Evolutionary conservation across 2,113 vertebrate genomes (phyloP).

Genomic region (Cyprinodon tularosa): DNA sequence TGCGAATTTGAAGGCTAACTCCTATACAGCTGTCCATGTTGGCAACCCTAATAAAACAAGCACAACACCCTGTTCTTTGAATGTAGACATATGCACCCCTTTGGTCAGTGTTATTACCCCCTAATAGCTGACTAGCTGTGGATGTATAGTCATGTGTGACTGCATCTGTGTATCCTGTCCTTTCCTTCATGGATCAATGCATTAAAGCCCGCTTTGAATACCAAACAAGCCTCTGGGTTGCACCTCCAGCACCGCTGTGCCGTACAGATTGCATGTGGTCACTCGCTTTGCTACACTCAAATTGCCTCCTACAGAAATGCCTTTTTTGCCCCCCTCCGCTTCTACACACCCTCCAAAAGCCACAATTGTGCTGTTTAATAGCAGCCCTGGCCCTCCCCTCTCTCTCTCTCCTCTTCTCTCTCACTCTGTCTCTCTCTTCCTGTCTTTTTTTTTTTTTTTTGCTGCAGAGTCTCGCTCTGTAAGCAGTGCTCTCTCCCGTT

Average conservation of each 20-base stretch:
- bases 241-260: slow-evolving; percentile 47
- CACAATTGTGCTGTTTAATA: slow-evolving; percentile 58
- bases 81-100: slow-evolving; percentile 32
- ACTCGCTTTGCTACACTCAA: slow-evolving; percentile 41
- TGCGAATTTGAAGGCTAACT: neutral
- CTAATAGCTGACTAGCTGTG: slow-evolving; percentile 53
- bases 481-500: slow-evolving; percentile 33
- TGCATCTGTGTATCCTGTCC: slow-evolving; percentile 58
- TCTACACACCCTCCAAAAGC: slow-evolving; percentile 26
- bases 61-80: slow-evolving; percentile 27
- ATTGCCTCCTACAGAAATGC: slow-evolving; percentile 50
- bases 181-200: slow-evolving; percentile 74
- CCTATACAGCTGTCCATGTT: neutral
- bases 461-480: slow-evolving; percentile 44
- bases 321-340: neutral
- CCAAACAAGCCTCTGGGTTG: slow-evolving; percentile 61
- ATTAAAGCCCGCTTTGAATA: slow-evolving; percentile 67
- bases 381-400: slow-evolving; percentile 47
- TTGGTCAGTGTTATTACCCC: slow-evolving; percentile 51
- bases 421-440: neutral
- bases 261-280: slow-evolving; percentile 59
- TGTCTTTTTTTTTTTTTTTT: neutral
- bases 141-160: slow-evolving; percentile 58
- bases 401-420: no score
- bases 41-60: slow-evolving; percentile 21